Base-by-base conservation (phyloP, 1,140 invertebrate species). In the Danaus melanippus region DNA sequence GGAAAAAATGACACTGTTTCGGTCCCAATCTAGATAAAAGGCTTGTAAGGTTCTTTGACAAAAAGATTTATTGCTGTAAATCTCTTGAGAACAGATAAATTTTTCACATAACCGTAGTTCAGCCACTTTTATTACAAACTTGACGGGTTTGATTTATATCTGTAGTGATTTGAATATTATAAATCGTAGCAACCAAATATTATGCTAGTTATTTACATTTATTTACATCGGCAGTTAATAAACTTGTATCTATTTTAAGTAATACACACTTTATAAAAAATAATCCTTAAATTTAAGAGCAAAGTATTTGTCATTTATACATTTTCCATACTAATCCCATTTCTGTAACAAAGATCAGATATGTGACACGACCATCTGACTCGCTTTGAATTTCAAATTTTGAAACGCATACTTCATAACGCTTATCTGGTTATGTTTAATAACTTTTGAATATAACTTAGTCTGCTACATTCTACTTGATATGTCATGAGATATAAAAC, bases 61-160 rank as follows among this genome's bases (percentile, higher is more conserved):
- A 47, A 55, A 57, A 72, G 69, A 76, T 76, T 74, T 74, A 76
- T 76, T 67, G 56, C 69, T 55, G 39, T 46, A 67, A 69, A 64
- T 68, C 67, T 70, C 59, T 61, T 21, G 65, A 61, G 58, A 57
- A 67, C 57, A 54, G 64, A 74, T 76, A 68, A 69, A 73, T 70
- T 71, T 62, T 68, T 70, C 66, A 32, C 21, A 32, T 32, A 32
- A 32, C 21, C 21, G 21, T 32, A 32, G 21, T 32, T 32, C 21
- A 32, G 21, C 21, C 21, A 32, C 21, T 32, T 32, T 32, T 32
- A 32, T 32, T 32, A 32, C 21, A 32, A 32, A 32, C 21, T 32
- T 32, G 21, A 32, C 21, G 21, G 21, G 21, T 32, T 32, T 32
- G 21, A 32, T 32, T 32, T 32, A 32, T 32, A 32, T 32, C 6